Evolutionary conservation across 1,140 invertebrate species (phyloP).

Genomic region (Lordiphosa mommai): DNA sequence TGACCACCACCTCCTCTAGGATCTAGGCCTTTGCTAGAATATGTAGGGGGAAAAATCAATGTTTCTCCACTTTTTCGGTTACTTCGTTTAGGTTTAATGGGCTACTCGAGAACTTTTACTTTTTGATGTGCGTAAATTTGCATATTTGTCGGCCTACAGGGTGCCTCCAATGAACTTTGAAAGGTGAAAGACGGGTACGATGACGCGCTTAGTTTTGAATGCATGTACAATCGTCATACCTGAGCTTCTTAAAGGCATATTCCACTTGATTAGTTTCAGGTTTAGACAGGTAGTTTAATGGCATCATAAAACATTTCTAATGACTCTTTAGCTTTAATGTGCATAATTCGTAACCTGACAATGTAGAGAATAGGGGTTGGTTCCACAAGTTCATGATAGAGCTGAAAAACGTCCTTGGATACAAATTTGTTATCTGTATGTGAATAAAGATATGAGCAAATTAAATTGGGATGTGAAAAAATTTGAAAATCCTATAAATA

Average conservation of each 20-base stretch:
- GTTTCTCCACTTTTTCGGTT: slow-evolving; percentile 40
- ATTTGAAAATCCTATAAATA: too few relatives aligned
- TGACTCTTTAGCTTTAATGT: background rate
- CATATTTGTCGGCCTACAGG: slow-evolving; percentile 45
- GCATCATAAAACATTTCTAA: slow-evolving; percentile 3
- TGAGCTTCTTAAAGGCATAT: background rate
- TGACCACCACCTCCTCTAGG: slow-evolving; percentile 1
- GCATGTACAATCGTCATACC: background rate
- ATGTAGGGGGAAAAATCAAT: slow-evolving; percentile 42
- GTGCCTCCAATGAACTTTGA: slow-evolving; percentile 8
- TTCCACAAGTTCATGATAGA: background rate
- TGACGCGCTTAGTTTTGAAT: background rate
- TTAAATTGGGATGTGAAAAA: too few relatives aligned
- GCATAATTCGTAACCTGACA: background rate
- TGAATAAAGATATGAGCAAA: too few relatives aligned
- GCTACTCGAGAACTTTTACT: slow-evolving; percentile 43
- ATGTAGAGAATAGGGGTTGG: background rate
- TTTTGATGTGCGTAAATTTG: slow-evolving; percentile 61
- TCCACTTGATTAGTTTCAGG: background rate
- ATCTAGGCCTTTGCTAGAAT: background rate
- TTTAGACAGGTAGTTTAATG: background rate
- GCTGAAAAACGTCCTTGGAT: too few relatives aligned
- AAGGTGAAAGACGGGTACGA: slow-evolving; percentile 25
- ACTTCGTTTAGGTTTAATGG: slow-evolving; percentile 42
- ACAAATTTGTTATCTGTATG: too few relatives aligned